Conservation (phyloP, 1,140 invertebrate species). For the Pseudomyrmex sp. region DNA sequence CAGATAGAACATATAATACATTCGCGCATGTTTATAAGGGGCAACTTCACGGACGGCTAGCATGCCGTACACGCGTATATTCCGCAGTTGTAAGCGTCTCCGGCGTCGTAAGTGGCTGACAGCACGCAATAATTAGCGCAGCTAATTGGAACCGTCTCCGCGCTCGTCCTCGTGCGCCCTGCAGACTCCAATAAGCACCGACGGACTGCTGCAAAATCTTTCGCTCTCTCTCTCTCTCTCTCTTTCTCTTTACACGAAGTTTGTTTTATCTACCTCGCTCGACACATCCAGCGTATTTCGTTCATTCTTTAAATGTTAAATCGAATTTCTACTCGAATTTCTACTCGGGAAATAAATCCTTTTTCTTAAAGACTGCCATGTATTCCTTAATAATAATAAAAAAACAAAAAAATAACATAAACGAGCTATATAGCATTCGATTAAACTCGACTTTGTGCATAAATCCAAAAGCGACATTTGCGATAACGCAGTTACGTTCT, state of each 20-base stretch:
- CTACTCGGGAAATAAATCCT: slow-evolving; percentile 8
- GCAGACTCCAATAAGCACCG: slow-evolving; percentile 51
- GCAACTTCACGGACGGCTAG: slow-evolving; percentile 37
- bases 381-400: too few relatives aligned
- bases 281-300: neutral
- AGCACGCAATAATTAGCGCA: slow-evolving; percentile 72
- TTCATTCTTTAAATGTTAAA: neutral
- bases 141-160: slow-evolving; percentile 68
- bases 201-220: neutral
- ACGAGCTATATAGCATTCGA: neutral
- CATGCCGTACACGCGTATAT: slow-evolving; percentile 54
- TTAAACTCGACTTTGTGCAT: neutral
- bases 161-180: slow-evolving; percentile 40
- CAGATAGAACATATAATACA: neutral
- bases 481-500: slow-evolving; percentile 19
- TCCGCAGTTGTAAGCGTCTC: slow-evolving; percentile 64
- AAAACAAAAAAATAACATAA: neutral
- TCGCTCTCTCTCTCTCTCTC: slow-evolving; percentile 6
- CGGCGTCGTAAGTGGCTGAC: slow-evolving; percentile 68
- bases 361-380: neutral
- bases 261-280: neutral
- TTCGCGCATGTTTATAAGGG: slow-evolving; percentile 36
- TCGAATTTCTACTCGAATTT: neutral
- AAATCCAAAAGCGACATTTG: neutral
- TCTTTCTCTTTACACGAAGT: neutral